Percentiles rank a stretch among this genome's conserved stretches.
Evolutionary conservation across 1,140 invertebrate species (phyloP).

Genomic region (Bombus picipes): DNA sequence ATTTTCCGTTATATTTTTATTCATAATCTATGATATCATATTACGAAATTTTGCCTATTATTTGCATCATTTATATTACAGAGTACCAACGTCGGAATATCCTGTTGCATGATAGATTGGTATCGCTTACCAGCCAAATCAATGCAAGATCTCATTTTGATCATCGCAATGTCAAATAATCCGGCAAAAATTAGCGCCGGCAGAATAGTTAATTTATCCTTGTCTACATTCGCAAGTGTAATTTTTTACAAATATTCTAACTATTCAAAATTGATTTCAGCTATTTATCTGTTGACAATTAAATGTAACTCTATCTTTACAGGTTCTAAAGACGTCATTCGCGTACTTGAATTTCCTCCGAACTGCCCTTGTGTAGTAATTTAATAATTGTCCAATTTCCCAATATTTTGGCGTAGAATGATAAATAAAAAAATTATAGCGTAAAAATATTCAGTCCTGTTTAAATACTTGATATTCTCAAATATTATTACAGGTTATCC

Average conservation of each 20-base stretch:
- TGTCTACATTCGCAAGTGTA: slow-evolving; percentile 62
- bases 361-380: slow-evolving; percentile 36
- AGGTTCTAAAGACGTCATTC: slow-evolving; percentile 59
- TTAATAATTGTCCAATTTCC: background rate
- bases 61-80: slow-evolving; percentile 8
- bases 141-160: slow-evolving; percentile 48
- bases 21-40: background rate
- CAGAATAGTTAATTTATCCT: slow-evolving; percentile 57
- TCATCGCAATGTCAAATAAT: slow-evolving; percentile 55
- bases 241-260: background rate
- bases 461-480: background rate
- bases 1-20: background rate
- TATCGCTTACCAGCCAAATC: slow-evolving; percentile 57
- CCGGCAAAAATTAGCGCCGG: slow-evolving; percentile 64
- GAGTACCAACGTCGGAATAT: slow-evolving; percentile 60
- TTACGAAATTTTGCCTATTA: background rate
- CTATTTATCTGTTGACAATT: background rate
- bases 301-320: background rate
- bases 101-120: slow-evolving; percentile 67
- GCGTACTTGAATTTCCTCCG: slow-evolving; percentile 55
- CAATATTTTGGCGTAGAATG: background rate
- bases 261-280: no score
- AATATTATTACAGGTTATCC: no score
- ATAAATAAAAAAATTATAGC: background rate
- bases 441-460: background rate